phyloP scores from a whole-genome alignment of 2,113 vertebrate species.

The Oreochromis tanganicae region DNA sequence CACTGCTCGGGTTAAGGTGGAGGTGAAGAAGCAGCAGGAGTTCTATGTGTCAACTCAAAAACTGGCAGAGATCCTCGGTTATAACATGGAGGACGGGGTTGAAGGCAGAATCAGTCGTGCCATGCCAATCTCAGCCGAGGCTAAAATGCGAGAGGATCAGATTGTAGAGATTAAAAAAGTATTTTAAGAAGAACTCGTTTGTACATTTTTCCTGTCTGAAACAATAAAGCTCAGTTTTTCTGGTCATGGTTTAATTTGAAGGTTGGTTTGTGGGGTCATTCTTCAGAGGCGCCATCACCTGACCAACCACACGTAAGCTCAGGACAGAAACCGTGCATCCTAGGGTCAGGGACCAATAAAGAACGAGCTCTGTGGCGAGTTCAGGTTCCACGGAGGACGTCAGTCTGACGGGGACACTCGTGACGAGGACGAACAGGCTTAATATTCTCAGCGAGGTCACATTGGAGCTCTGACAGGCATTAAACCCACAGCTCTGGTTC shows the following conservation, averaged over 20 bases:
- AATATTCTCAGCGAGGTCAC: background rate
- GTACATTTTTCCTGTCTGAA: background rate
- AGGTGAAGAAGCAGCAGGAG: background rate
- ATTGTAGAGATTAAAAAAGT: background rate
- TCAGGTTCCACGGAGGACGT: background rate
- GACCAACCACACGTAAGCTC: background rate
- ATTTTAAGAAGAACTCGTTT: background rate
- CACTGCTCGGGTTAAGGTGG: accelerated
- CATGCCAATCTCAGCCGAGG: background rate
- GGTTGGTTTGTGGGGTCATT: no score
- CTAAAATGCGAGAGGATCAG: accelerated
- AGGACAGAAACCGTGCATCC: background rate
- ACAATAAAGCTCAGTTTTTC: background rate
- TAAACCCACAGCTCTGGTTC: background rate
- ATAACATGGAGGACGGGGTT: background rate
- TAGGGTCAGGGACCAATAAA: background rate
- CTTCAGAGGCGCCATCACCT: background rate
- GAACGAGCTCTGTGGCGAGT: background rate
- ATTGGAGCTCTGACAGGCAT: accelerated
- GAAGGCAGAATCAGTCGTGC: accelerated
- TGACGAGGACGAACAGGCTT: background rate
- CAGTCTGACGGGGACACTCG: background rate
- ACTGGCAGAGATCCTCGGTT: background rate
- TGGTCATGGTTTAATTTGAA: background rate
- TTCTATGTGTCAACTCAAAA: background rate